These are phyloP conservation scores for Leucoraja ocellata DNA, from an alignment of 2,797 vertebrate species.

Conservation along the genomic window DNA sequence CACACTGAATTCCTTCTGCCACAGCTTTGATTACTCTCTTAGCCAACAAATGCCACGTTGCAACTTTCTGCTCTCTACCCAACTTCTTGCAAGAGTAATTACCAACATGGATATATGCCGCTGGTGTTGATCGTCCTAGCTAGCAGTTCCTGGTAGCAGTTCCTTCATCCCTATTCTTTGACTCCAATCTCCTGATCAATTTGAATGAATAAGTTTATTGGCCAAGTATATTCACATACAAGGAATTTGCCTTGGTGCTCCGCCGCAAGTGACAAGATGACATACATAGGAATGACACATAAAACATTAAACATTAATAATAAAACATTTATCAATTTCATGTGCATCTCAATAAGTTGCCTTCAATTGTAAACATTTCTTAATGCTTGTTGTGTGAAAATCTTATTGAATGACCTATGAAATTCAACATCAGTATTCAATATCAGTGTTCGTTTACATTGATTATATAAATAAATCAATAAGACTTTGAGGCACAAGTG, in stretches of 20 bases:
- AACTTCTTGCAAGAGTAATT: neutral
- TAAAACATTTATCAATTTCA: too few species aligned
- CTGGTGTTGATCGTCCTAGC: too few species aligned
- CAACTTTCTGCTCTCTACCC: neutral
- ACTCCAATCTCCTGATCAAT: neutral
- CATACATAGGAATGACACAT: too few species aligned
- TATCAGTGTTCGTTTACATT: too few species aligned
- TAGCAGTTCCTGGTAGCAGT: neutral
- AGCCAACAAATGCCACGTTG: neutral
- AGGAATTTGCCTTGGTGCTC: too few species aligned
- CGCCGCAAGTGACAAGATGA: too few species aligned
- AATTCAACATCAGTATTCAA: neutral
- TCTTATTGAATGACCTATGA: neutral
- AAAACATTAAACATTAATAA: too few species aligned
- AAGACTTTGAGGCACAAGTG: neutral
- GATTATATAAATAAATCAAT: neutral
- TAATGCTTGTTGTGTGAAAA: neutral
- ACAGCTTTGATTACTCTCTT: neutral
- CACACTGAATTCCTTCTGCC: neutral
- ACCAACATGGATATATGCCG: neutral
- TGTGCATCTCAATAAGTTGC: neutral
- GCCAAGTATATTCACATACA: too few species aligned
- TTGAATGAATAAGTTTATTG: too few species aligned
- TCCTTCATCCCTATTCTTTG: neutral
- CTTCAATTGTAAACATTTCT: neutral